These are phyloP conservation scores for Phania funesta DNA, from an alignment of 2,888 invertebrate genomes.

Conservation along the genomic window DNA sequence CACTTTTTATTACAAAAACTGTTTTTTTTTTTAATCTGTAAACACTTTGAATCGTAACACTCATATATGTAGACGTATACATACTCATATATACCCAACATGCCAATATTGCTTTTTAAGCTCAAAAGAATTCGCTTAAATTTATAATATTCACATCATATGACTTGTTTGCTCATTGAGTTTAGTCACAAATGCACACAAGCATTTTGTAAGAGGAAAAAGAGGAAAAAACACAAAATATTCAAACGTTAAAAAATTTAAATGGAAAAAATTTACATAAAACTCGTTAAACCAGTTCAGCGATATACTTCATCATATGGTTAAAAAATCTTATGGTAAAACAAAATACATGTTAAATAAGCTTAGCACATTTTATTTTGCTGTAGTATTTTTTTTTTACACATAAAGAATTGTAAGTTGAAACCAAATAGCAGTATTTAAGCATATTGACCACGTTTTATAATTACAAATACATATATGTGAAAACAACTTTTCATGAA, in stretches of 20 bases:
- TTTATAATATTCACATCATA: slow-evolving; percentile 36
- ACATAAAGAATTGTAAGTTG: neutral
- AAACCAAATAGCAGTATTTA: neutral
- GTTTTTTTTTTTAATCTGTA: no score
- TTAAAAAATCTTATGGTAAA: slow-evolving; percentile 19
- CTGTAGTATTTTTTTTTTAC: neutral
- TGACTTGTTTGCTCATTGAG: neutral
- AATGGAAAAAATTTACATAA: slow-evolving; percentile 75
- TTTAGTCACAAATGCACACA: neutral
- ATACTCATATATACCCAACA: no score
- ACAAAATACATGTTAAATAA: slow-evolving; percentile 42
- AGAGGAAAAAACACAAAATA: slow-evolving; percentile 2
- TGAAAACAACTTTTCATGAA: neutral
- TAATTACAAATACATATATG: neutral
- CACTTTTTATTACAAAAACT: no score
- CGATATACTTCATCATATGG: slow-evolving; percentile 48
- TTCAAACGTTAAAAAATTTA: slow-evolving; percentile 40
- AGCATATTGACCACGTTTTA: slow-evolving; percentile 45
- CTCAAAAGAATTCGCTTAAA: neutral
- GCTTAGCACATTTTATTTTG: no score
- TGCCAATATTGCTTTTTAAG: neutral
- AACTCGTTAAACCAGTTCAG: slow-evolving; percentile 76
- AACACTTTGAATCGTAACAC: no score
- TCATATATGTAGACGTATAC: no score
- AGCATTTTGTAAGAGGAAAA: slow-evolving; percentile 26